These are phyloP conservation scores for Nycticorax nycticorax DNA, from an alignment of 2,113 vertebrate species.

Conservation along the genomic window DNA sequence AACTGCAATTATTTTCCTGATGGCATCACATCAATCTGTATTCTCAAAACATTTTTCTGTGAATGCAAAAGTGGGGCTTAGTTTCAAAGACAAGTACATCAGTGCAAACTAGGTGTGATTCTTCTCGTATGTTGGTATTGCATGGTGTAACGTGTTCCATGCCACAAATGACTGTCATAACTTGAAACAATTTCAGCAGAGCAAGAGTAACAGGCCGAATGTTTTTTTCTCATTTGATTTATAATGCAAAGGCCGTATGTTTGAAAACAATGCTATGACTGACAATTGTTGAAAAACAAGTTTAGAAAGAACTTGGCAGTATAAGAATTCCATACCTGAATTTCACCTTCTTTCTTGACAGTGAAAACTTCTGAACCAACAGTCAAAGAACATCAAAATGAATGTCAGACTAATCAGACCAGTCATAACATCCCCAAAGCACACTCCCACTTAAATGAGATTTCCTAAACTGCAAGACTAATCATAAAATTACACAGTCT, in stretches of 20 bases:
- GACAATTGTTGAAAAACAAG: background rate
- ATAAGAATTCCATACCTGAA: background rate
- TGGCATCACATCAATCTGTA: background rate
- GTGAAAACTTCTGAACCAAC: slow-evolving; percentile 25
- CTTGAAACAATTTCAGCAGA: background rate
- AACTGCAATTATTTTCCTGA: background rate
- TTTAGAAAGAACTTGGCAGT: background rate
- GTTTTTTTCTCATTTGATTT: background rate
- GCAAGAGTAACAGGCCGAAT: background rate
- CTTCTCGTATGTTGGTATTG: background rate
- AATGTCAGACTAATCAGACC: background rate
- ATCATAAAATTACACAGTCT: slow-evolving; percentile 51
- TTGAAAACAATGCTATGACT: background rate
- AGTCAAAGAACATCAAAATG: background rate
- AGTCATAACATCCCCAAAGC: slow-evolving; percentile 2
- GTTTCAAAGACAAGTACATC: background rate
- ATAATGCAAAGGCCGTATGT: background rate
- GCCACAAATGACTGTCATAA: background rate
- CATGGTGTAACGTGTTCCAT: background rate
- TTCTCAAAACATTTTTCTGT: background rate
- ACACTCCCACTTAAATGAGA: slow-evolving; percentile 18
- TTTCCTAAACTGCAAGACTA: slow-evolving; percentile 19
- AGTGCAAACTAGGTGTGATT: background rate
- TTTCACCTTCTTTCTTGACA: background rate
- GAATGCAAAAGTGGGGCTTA: background rate